Percentiles rank a stretch among this genome's conserved stretches.
These are phyloP conservation scores for Lymantria monacha DNA, from an alignment of 2,888 invertebrate genomes.

Conservation along the genomic window DNA sequence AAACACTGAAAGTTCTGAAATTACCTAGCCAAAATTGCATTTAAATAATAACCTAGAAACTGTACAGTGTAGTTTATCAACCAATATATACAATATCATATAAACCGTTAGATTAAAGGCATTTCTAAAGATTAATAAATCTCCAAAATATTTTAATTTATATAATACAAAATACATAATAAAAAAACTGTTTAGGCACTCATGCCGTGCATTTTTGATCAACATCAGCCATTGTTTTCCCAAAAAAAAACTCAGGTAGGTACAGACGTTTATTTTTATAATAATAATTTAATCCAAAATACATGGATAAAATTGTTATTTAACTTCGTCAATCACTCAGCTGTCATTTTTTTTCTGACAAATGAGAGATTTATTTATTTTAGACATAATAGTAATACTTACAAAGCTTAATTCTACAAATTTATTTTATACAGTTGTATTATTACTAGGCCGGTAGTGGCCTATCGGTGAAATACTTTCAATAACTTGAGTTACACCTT, in stretches of 20 bases:
- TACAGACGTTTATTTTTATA: too few species aligned
- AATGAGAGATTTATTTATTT: constrained; percentile 15
- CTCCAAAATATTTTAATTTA: too few species aligned
- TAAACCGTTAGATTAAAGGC: not conserved
- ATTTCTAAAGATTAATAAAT: not conserved
- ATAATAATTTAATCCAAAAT: too few species aligned
- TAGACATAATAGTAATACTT: not conserved
- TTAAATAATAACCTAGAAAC: constrained; percentile 31
- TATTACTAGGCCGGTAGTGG: not conserved
- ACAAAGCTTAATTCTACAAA: constrained; percentile 4
- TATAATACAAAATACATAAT: too few species aligned
- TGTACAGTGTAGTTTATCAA: constrained; percentile 20
- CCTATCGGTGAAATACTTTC: constrained; percentile 14
- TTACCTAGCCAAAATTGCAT: constrained; percentile 8
- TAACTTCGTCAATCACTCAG: constrained; percentile 19
- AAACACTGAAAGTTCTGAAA: not conserved
- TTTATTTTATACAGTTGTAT: constrained; percentile 15
- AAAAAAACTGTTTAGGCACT: too few species aligned
- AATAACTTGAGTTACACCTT: not conserved
- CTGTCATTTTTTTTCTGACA: constrained; percentile 31
- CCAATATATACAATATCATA: constrained; percentile 8
- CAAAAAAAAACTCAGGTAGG: too few species aligned
- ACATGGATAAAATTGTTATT: too few species aligned
- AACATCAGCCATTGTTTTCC: too few species aligned
- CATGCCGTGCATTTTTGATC: too few species aligned